phyloP scores from a whole-genome alignment of 2,113 vertebrate species.

The Eudyptes chrysolophus region DNA sequence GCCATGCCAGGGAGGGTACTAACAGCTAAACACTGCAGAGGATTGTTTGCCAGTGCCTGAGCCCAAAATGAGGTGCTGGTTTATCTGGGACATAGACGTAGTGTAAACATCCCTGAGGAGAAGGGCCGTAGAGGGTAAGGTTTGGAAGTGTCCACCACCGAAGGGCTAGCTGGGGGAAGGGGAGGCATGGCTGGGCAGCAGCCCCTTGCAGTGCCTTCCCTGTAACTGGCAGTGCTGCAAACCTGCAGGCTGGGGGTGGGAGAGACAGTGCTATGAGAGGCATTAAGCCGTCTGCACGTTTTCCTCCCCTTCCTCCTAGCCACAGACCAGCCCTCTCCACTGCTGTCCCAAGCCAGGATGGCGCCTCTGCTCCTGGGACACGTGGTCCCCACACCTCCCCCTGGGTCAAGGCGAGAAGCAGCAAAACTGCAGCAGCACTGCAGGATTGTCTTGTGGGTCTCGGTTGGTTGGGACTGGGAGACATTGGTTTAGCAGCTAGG shows the following conservation, averaged over 20 bases:
- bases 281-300: background rate
- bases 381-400: background rate
- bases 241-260: accelerated
- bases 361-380: background rate
- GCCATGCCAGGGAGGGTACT: background rate
- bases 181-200: background rate
- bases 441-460: background rate
- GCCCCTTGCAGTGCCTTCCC: background rate
- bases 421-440: background rate
- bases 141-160: background rate
- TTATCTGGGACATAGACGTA: background rate
- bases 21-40: background rate
- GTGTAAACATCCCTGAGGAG: background rate
- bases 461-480: background rate
- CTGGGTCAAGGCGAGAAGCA: accelerated
- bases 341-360: background rate
- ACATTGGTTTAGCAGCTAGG: background rate
- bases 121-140: accelerated
- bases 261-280: background rate
- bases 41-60: background rate
- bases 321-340: background rate
- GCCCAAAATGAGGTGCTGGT: background rate
- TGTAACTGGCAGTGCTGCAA: accelerated
- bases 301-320: background rate
- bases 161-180: background rate